Evolutionary conservation across 2,113 vertebrate genomes (phyloP), one percentile per base, ranked within the genome.

Genomic region (Chaetops frenatus): DNA sequence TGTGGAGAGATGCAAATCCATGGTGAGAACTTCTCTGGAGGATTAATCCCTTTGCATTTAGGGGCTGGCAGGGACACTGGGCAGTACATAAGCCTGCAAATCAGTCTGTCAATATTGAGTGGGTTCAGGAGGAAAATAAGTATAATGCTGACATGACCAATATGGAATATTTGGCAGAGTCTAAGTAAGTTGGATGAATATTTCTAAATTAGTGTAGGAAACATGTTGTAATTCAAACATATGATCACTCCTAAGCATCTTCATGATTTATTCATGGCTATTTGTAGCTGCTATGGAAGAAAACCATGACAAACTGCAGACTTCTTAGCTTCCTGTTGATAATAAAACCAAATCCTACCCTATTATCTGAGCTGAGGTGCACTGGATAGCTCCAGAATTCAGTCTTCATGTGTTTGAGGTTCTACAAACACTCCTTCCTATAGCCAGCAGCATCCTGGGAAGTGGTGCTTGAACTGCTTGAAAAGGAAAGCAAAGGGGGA

Each of bases 161-260:
- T 88, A 91, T 20, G 31, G 90, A 81, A 48, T 73, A 76, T 74
- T 66, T 45, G 54, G 50, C 83, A 54, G 53, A 48, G 50, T 67
- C 42, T 10, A 71, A 80, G 78, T 74, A n/a, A 83, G 42, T 76
- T 21, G 38, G 65, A 87, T 95, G 78, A 95, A 77, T 96, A 88
- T 90, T 95, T 96, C 94, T 92, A 95, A 97, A 97, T 97, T 95
- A 96, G 54, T 70, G 94, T 15, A 82, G 54, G 79, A 92, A 94
- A 78, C 23, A 47, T 66, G 51, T 65, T 82, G 84, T 95, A 94
- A 95, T 48, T 98, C 86, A 96, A 50, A 48, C 82, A 88, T 84
- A 96, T 89, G 74, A 96, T 91, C 36, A 61, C 78, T 96, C 48
- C 81, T 71, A 85, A 93, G 54, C 62, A 88, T 2, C 54, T 92